Conservation (phyloP, 2,797 vertebrate genomes). For the Lepidocolaptes lacrymiger region DNA sequence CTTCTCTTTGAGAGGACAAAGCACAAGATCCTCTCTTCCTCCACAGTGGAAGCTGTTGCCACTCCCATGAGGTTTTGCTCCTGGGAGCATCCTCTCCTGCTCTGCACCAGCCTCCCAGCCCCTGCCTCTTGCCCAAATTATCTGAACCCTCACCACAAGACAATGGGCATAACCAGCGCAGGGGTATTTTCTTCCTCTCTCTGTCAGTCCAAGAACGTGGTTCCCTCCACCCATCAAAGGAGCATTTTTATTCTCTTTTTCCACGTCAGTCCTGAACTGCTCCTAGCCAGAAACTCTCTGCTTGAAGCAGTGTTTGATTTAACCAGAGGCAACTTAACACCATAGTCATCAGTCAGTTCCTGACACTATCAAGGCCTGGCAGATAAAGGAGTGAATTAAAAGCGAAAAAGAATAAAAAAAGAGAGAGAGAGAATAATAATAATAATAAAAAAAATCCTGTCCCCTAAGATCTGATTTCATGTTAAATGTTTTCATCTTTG, state of each 20-base stretch:
- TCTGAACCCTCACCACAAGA: background rate
- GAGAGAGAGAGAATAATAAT: background rate
- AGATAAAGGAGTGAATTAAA: slow-evolving; percentile 37
- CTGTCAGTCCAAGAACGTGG: background rate
- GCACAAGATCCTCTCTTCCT: background rate
- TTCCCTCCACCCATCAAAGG: background rate
- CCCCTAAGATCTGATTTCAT: background rate
- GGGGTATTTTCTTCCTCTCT: background rate
- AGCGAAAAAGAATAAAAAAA: background rate
- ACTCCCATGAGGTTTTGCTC: background rate
- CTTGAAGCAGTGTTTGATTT: slow-evolving; percentile 25
- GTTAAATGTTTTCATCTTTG: slow-evolving; percentile 37
- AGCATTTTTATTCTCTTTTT: background rate
- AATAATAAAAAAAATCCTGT: background rate
- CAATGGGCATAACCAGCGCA: accelerated
- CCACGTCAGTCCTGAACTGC: background rate
- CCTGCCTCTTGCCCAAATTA: background rate
- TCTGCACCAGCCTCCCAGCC: background rate
- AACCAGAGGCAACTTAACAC: slow-evolving; percentile 15
- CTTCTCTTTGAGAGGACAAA: background rate
- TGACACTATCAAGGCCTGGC: slow-evolving; percentile 20
- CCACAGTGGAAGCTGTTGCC: background rate
- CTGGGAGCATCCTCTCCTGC: background rate
- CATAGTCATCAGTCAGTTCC: background rate
- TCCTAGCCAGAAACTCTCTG: background rate